Base-by-base conservation (phyloP, 1,140 invertebrate species). In the Drosophila suzukii region DNA sequence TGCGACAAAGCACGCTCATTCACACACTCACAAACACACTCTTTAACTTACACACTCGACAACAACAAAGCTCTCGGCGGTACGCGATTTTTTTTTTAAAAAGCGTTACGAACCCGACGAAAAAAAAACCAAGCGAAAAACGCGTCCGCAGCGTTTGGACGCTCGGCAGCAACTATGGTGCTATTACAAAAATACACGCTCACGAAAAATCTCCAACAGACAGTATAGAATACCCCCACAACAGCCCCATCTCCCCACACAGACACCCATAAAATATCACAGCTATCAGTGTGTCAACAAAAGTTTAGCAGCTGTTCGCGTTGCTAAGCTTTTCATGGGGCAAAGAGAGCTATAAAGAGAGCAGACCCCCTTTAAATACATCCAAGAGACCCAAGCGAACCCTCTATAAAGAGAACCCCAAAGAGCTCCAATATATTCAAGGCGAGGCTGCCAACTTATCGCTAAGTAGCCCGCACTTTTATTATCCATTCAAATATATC, bases 111-210 rank as follows among this genome's bases (percentile, higher is more conserved):
- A 67, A 67, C 8, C 12, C 47, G 24, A 68, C 8, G 8, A 38
- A 34, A 68, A 49, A 75, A 55, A 71, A 51, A 34, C 49, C 57
- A 76, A 20, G 43, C 72, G 43, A 51, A 61, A 46, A 71, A 46
- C 71, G 82, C 71, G 80, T 66, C 84, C 77, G 60, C 43, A 80
- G 67, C 80, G 84, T 60, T 75, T 49, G 56, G 70, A 78, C 77
- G 74, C 84, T 89, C 80, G 60, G 44, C 75, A 73, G 66, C 76
- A 84, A 88, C 83, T 83, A 80, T 86, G 75, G 74, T 51, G 47
- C 74, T 61, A 77, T 76, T 67, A 86, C 78, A 85, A 68, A 85
- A 57, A 63, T 30, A 61, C 53, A 62, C 30, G 55, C 55, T 54
- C 41, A 44, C 57, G 50, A 47, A 34, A 58, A 50, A 58, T 65